Base-by-base conservation (phyloP, 1,140 invertebrate species). In the Caenorhabditis remanei region DNA sequence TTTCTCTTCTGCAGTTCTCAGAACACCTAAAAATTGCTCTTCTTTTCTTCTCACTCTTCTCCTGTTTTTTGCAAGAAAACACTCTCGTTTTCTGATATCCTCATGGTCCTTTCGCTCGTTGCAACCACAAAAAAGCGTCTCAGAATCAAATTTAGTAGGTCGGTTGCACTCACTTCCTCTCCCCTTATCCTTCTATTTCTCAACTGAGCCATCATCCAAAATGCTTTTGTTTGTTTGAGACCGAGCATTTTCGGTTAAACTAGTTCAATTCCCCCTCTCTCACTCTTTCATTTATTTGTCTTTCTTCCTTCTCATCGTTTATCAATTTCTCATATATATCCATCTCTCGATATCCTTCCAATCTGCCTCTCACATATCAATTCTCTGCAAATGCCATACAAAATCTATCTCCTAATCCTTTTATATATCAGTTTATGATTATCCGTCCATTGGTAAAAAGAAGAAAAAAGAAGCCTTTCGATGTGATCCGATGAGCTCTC, bases 101-200 rank as follows among this genome's bases (percentile, higher is more conserved):
- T 11, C 50, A 50, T 53, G 13, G 11, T 11, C 50, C 50, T 14
- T 53, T 53, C 50, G 16, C 3, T 16, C 50, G 13, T 11, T 14
- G 13, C 5, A 11, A 9, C 13, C 56, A 58, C 16, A 65, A 67
- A 41, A 21, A 67, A 21, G n/a, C 16, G 21, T 24, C 11, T 4
- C n/a, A 21, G n/a, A 79, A 79, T 79, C 46, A 53, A 79, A 79
- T 79, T 79, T 79, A 79, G 71, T 21, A 79, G 71, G 71, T 79
- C 71, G 13, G 40, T 79, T 79, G 71, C 46, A 53, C 71, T 24
- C 71, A 19, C 14, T 43, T 46, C 11, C 61, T 14, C 16, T 50
- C 43, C n/a, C 43, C 8, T n/a, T 14, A 1, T 5, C 41, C 14
- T 19, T n/a, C 14, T 46, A 16, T 40, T 75, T 13, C 7, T 53